Evolutionary conservation across 2,113 vertebrate species (phyloP).

Genomic region (Platysternon megacephalum): DNA sequence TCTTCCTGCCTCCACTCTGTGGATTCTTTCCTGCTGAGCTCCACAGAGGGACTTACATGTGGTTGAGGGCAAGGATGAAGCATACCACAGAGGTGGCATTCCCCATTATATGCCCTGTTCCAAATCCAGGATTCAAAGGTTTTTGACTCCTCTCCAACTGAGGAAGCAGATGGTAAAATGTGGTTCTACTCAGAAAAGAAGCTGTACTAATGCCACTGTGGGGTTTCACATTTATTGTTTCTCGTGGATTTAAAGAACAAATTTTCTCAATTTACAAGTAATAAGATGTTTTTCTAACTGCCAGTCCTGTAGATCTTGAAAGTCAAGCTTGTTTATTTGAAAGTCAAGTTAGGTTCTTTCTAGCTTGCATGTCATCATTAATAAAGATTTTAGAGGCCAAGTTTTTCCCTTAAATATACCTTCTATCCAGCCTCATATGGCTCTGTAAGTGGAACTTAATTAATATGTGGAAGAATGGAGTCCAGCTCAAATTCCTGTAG

Average conservation of each 20-base stretch:
- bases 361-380: neutral
- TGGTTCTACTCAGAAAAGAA: neutral
- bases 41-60: neutral
- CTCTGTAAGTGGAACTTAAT: neutral
- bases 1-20: neutral
- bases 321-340: neutral
- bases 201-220: neutral
- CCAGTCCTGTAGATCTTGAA: neutral
- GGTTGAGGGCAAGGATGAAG: neutral
- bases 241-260: neutral
- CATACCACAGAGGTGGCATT: neutral
- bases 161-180: neutral
- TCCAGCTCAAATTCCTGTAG: neutral
- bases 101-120: neutral
- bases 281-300: neutral
- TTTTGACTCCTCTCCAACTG: neutral
- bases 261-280: neutral
- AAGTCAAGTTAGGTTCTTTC: neutral
- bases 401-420: neutral
- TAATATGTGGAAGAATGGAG: neutral
- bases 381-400: neutral
- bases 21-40: neutral
- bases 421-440: neutral
- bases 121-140: neutral
- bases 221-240: neutral